Evolutionary conservation across 2,888 invertebrate genomes (phyloP).

Genomic region (Mayetiola destructor): DNA sequence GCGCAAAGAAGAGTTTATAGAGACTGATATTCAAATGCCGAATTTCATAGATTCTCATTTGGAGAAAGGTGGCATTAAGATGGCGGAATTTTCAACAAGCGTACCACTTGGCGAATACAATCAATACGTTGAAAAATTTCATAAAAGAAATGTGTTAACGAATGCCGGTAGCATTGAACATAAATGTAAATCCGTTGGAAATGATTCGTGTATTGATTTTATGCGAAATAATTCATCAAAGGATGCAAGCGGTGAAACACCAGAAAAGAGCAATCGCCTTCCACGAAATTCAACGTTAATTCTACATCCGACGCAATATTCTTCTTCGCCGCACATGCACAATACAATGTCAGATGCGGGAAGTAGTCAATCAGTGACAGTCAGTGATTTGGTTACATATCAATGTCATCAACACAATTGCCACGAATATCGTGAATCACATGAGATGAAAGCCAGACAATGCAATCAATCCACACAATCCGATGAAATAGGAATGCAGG

Average conservation of each 20-base stretch:
- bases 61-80: background rate
- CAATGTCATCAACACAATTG: constrained; percentile 8
- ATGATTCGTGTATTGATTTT: constrained; percentile 25
- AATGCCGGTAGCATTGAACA: constrained; percentile 53
- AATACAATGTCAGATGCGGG: constrained; percentile 20
- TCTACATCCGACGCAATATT: constrained; percentile 21
- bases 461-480: constrained; percentile 23
- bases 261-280: constrained; percentile 18
- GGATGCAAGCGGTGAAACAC: background rate
- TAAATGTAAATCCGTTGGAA: constrained; percentile 40
- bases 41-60: background rate
- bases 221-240: constrained; percentile 26
- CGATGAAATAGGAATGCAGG: constrained; percentile 20
- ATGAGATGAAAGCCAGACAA: constrained; percentile 18
- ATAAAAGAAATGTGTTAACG: constrained; percentile 40
- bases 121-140: constrained; percentile 47
- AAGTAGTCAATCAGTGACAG: constrained; percentile 20
- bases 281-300: constrained; percentile 24
- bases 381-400: constrained; percentile 20
- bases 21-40: constrained; percentile 38
- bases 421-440: constrained; percentile 17
- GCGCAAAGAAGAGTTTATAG: constrained; percentile 61
- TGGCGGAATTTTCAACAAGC: background rate
- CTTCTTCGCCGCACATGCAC: constrained; percentile 18
- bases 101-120: constrained; percentile 47